These are phyloP conservation scores for Lamellibrachia luymesi DNA, from an alignment of 1,140 invertebrate genomes.

Conservation along the genomic window DNA sequence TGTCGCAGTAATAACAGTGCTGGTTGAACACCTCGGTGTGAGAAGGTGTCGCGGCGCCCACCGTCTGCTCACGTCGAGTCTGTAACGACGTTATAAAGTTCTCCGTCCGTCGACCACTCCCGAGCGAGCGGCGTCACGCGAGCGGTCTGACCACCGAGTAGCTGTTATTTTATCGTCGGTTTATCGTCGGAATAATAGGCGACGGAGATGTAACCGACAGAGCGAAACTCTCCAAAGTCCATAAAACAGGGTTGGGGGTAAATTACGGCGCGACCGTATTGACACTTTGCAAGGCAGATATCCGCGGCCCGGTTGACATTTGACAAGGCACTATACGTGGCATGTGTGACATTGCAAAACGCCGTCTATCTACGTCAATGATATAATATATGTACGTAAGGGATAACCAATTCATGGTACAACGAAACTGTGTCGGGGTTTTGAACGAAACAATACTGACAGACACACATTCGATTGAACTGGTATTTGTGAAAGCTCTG, in stretches of 20 bases:
- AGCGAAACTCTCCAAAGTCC: background rate
- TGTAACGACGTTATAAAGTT: background rate
- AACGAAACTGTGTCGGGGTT: too few relatives aligned
- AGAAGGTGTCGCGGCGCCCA: background rate
- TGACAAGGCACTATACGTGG: background rate
- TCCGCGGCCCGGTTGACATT: background rate
- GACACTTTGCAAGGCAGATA: background rate
- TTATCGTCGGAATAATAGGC: background rate
- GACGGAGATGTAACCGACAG: background rate
- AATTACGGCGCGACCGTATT: background rate
- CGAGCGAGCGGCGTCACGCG: background rate
- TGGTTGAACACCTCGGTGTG: background rate
- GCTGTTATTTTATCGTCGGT: conserved; percentile 4
- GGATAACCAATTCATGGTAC: too few relatives aligned
- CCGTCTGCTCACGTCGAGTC: background rate
- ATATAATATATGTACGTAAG: too few relatives aligned
- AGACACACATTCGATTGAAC: too few relatives aligned
- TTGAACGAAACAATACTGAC: too few relatives aligned
- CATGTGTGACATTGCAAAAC: background rate
- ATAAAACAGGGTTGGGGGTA: background rate
- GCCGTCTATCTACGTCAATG: background rate
- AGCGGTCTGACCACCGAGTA: background rate
- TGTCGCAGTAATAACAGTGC: conserved; percentile 4
- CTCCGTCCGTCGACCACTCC: background rate
- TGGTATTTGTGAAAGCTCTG: too few relatives aligned